Evolutionary conservation across 2,797 vertebrate genomes (phyloP).

Genomic region (Crenichthys baileyi): DNA sequence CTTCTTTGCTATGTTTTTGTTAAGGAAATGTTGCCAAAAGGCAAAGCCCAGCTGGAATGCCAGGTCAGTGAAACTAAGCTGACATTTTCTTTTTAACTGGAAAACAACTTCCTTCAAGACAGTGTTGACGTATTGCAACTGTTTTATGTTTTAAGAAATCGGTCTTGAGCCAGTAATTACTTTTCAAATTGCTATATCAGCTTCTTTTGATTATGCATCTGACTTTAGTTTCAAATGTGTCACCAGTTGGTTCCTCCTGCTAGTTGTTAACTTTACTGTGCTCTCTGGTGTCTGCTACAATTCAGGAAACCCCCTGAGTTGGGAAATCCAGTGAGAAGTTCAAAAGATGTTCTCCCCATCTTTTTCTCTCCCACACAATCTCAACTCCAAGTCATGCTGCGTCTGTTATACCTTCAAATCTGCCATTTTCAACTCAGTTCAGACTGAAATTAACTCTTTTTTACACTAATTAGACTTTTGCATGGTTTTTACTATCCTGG

Average conservation of each 20-base stretch:
- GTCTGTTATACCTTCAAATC: too few species aligned
- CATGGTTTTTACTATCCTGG: too few species aligned
- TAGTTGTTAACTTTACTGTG: background rate
- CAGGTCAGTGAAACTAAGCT: constrained; percentile 9
- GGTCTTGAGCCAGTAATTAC: background rate
- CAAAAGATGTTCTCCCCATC: background rate
- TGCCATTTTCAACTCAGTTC: too few species aligned
- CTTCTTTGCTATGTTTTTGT: background rate
- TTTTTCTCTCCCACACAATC: too few species aligned
- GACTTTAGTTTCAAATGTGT: background rate
- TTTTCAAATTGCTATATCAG: background rate
- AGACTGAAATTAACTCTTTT: too few species aligned
- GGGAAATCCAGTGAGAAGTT: background rate
- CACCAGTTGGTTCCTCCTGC: background rate
- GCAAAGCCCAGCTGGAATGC: background rate
- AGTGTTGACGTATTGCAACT: background rate
- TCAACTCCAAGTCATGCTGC: too few species aligned
- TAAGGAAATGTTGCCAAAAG: background rate
- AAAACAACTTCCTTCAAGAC: background rate
- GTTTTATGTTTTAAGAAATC: background rate
- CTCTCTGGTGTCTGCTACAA: background rate
- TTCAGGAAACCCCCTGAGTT: background rate
- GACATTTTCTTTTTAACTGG: constrained; percentile 11
- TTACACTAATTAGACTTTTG: too few species aligned
- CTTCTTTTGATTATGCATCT: background rate